A percentile compares a stretch with the other conserved stretches of the same genome.
These are phyloP conservation scores for Mastomys coucha DNA, from an alignment of 2,113 vertebrate genomes.

Conservation along the genomic window DNA sequence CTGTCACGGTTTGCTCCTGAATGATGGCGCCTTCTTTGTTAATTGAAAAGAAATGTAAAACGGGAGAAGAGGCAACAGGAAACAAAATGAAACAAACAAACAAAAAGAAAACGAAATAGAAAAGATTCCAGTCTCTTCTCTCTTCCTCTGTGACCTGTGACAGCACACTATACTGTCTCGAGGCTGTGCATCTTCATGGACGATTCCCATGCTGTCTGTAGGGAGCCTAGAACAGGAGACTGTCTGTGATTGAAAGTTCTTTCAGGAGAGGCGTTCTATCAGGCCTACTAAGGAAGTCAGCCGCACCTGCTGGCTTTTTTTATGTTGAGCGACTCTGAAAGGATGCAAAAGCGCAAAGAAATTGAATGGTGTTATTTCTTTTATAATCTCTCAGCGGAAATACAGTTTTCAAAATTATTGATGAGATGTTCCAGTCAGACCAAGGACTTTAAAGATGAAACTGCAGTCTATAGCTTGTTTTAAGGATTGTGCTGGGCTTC, in stretches of 20 bases:
- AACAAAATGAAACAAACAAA: neutral
- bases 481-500: constrained; percentile 59
- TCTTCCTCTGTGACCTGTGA: constrained; percentile 75
- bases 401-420: constrained; percentile 71
- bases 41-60: constrained; percentile 74
- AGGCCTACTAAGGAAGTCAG: constrained; percentile 75
- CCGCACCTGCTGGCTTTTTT: constrained; percentile 86
- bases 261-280: constrained; percentile 74
- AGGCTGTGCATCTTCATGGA: constrained; percentile 80
- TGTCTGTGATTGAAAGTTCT: constrained; percentile 76
- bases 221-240: constrained; percentile 57
- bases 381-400: constrained; percentile 77
- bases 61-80: neutral
- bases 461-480: constrained; percentile 62
- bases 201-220: constrained; percentile 81
- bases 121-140: constrained; percentile 69
- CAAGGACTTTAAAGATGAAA: constrained; percentile 68
- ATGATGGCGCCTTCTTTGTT: constrained; percentile 57
- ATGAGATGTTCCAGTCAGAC: constrained; percentile 58
- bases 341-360: constrained; percentile 71
- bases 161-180: constrained; percentile 53
- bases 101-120: constrained; percentile 18
- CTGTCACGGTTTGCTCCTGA: constrained; percentile 5
- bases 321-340: constrained; percentile 77
- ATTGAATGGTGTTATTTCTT: constrained; percentile 73